Evolutionary conservation across 2,113 vertebrate genomes (phyloP).

Genomic region (Gnathonemus longibarbis): DNA sequence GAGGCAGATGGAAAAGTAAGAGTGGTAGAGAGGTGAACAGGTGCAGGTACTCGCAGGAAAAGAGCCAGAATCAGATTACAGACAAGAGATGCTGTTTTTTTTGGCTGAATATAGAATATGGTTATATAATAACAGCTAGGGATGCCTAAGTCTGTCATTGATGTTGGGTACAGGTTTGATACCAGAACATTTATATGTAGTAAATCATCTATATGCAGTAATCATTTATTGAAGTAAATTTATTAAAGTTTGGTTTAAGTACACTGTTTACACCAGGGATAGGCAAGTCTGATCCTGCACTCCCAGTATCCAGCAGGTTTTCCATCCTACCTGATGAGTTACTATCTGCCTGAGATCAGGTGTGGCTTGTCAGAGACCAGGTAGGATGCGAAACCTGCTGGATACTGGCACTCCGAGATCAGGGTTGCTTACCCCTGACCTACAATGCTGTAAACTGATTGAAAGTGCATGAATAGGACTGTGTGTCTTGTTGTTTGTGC

Average conservation of each 20-base stretch:
- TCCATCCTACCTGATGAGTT: background rate
- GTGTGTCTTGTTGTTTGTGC: background rate
- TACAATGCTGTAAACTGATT: background rate
- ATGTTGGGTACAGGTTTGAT: background rate
- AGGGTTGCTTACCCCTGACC: background rate
- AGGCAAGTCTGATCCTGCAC: background rate
- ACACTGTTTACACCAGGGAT: background rate
- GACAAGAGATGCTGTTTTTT: background rate
- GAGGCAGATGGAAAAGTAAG: constrained; percentile 60
- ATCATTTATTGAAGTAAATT: background rate
- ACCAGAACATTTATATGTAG: background rate
- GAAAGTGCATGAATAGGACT: background rate
- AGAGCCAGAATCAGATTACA: background rate
- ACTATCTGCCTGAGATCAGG: background rate
- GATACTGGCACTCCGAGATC: background rate
- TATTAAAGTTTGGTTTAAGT: background rate
- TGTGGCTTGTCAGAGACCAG: background rate
- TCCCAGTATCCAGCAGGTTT: background rate
- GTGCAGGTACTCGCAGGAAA: background rate
- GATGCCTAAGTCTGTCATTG: background rate
- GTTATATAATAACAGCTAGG: background rate
- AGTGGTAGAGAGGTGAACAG: background rate
- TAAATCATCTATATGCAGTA: background rate
- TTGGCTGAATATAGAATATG: background rate
- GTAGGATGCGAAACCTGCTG: background rate